Evolutionary conservation across 2,797 vertebrate species (phyloP).

Genomic region (Ispidina lecontei): DNA sequence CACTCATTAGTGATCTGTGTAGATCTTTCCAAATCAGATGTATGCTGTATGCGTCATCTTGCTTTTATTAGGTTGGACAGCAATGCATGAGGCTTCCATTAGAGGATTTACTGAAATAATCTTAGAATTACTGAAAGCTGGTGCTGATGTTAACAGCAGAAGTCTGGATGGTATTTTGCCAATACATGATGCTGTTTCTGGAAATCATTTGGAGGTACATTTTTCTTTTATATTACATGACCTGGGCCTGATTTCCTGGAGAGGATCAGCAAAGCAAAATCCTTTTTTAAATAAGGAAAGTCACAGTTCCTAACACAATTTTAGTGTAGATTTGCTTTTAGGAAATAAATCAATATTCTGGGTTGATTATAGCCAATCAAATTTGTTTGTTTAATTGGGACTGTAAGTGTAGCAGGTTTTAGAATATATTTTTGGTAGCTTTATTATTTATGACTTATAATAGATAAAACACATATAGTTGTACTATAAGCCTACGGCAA

Average conservation of each 20-base stretch:
- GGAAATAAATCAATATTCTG: background rate
- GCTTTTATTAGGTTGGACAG: constrained; percentile 84
- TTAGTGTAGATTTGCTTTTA: background rate
- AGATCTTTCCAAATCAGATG: background rate
- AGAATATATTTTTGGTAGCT: background rate
- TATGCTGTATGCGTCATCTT: background rate
- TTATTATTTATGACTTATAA: background rate
- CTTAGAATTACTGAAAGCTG: constrained; percentile 83
- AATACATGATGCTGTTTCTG: constrained; percentile 82
- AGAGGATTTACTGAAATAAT: constrained; percentile 77
- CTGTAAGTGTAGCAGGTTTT: background rate
- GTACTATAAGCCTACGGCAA: background rate
- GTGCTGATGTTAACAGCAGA: constrained; percentile 81
- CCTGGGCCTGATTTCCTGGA: background rate
- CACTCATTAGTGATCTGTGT: background rate
- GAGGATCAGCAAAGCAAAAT: background rate
- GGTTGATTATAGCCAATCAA: background rate
- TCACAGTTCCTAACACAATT: background rate
- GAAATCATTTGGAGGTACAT: constrained; percentile 82
- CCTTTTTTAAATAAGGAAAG: background rate
- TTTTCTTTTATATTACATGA: background rate
- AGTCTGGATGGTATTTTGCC: constrained; percentile 79
- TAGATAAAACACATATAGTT: background rate
- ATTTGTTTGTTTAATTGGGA: background rate
- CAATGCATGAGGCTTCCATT: constrained; percentile 84